phyloP scores from a whole-genome alignment of 2,797 vertebrate species.

The Orientallactaga sibirica region DNA sequence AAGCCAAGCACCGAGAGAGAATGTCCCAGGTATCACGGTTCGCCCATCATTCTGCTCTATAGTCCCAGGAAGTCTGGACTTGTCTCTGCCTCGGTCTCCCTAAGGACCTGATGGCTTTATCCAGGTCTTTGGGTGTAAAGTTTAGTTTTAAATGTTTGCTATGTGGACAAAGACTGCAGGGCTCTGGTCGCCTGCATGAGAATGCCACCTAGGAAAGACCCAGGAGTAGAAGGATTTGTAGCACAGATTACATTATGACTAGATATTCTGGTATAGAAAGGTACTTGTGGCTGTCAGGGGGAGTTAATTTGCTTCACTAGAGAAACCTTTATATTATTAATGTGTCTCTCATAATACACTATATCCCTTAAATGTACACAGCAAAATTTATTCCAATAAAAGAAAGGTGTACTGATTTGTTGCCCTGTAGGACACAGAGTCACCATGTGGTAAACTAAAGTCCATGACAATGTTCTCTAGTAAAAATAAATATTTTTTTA shows the following conservation, averaged over 20 bases:
- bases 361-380: not conserved
- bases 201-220: not conserved
- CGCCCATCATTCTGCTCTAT: not conserved
- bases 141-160: conserved; percentile 20
- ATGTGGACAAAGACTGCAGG: fast-evolving
- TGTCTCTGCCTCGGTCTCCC: not conserved
- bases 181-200: not conserved
- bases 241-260: not conserved
- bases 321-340: not conserved
- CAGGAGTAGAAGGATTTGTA: not conserved
- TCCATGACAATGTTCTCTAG: not conserved
- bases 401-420: not conserved
- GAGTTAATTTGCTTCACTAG: not conserved
- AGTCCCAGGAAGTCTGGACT: fast-evolving
- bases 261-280: not conserved
- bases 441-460: not conserved
- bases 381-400: not conserved
- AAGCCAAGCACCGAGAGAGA: conserved; percentile 97
- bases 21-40: conserved; percentile 94
- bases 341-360: not conserved
- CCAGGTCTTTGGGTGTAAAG: not conserved
- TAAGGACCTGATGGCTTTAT: not conserved
- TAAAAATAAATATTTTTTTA: not conserved
- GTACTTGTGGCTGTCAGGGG: not conserved
- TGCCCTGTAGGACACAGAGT: not conserved